Conservation (phyloP, 2,797 vertebrate genomes). For the Arctocebus calabarensis region DNA sequence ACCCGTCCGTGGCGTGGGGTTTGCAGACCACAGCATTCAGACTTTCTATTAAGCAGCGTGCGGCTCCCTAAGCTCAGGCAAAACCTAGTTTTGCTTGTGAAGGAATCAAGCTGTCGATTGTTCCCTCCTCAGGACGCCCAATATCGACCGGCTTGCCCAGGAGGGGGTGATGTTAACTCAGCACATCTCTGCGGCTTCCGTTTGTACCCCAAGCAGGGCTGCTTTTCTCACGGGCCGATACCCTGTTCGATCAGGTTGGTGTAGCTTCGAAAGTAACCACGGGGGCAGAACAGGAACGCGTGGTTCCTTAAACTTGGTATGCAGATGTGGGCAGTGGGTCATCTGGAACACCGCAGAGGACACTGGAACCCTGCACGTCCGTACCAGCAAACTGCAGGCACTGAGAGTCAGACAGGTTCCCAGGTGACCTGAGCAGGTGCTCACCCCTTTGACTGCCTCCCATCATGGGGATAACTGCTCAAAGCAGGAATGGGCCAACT, state of each 20-base stretch:
- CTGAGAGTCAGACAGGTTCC: not conserved
- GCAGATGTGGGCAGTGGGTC: accelerated
- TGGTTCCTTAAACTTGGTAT: accelerated
- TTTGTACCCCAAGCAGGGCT: slow-evolving; percentile 95
- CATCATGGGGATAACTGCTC: too few relatives aligned
- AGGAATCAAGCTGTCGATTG: not conserved
- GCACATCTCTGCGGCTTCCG: slow-evolving; percentile 93
- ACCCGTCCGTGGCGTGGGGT: too few relatives aligned
- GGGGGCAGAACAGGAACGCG: too few relatives aligned
- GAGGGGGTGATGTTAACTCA: slow-evolving; percentile 95
- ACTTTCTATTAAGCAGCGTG: too few relatives aligned
- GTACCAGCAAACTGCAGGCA: not conserved
- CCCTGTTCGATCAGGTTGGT: slow-evolving; percentile 92
- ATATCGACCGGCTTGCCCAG: slow-evolving; percentile 92
- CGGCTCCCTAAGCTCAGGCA: not conserved
- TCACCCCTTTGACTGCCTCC: not conserved
- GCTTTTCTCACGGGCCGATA: slow-evolving; percentile 96
- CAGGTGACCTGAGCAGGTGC: not conserved
- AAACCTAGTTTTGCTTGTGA: not conserved
- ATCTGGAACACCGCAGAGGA: not conserved
- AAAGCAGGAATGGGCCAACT: not conserved
- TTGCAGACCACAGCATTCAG: too few relatives aligned
- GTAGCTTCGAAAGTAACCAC: accelerated
- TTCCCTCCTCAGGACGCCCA: slow-evolving; percentile 91
- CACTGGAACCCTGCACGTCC: too few relatives aligned